A percentile compares a stretch with the other conserved stretches of the same genome.
Evolutionary conservation across 2,113 vertebrate species (phyloP).

Genomic region (Elaphurus davidianus): DNA sequence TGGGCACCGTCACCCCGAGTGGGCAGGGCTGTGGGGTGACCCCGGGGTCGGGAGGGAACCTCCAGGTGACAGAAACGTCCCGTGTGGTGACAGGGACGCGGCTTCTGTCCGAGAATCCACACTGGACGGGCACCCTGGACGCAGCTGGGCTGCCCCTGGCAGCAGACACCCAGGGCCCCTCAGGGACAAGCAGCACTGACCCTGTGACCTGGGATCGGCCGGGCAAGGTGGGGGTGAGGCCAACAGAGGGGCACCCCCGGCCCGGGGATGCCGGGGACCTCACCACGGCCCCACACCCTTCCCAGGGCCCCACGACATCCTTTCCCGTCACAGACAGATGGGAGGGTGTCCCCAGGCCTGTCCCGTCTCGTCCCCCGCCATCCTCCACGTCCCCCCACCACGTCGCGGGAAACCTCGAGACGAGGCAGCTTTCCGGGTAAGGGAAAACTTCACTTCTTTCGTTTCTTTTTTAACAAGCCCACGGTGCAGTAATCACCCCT

Average conservation of each 20-base stretch:
- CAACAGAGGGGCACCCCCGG: not conserved
- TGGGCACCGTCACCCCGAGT: fast-evolving
- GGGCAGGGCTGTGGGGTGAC: not conserved
- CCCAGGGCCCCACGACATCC: fast-evolving
- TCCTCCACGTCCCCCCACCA: fast-evolving
- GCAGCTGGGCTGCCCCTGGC: fast-evolving
- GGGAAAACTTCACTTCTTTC: not conserved
- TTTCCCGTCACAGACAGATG: fast-evolving
- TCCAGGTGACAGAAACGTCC: not conserved
- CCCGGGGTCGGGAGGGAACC: fast-evolving
- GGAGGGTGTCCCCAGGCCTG: not conserved
- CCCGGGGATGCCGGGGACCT: not conserved
- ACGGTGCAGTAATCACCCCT: not conserved
- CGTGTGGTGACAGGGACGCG: fast-evolving
- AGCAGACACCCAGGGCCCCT: not conserved
- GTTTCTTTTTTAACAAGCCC: too few relatives aligned
- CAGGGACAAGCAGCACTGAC: not conserved
- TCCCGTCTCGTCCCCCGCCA: not conserved
- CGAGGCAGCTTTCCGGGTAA: not conserved
- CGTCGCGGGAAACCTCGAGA: fast-evolving
- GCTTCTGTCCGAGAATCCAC: fast-evolving
- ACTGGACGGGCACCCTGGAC: fast-evolving
- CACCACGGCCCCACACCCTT: not conserved
- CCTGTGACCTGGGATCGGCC: not conserved
- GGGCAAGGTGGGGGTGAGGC: fast-evolving